Base-by-base conservation (phyloP, 2,888 invertebrate genomes). In the Chromoteleia sp. region DNA sequence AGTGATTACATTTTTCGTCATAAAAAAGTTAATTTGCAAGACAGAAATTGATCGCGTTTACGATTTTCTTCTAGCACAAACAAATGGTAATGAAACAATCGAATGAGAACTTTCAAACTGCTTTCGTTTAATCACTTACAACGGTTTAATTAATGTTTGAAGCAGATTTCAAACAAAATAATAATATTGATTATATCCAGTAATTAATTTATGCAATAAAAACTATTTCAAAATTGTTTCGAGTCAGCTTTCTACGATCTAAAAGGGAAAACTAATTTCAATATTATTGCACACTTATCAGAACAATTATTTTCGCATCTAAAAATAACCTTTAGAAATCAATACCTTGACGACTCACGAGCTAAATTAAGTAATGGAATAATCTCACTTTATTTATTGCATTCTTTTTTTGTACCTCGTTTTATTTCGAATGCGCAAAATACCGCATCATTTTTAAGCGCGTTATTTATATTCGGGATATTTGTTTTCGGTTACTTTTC, bases 401-500 rank as follows among this genome's bases (percentile, higher is more conserved):
- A 2, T 15, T 43, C 17, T 10, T 48, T 48, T n/a, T 12, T 33
- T 1, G 33, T 12, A 4, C 12, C 14, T 12, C 7, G 17, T 17
- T 48, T 30, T 30, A 61, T 61, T 30, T 36, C 8, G 36, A 65
- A 50, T 36, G 25, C n/a, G n/a, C 25, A 36, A 25, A 48, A 8
- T 63, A 29, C 21, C 30, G 8, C 39, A 8, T 12, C 30, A 45
- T 45, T 33, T 41, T 39, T 39, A 29, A 21, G 15, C 19, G 6
- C 43, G 45, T 56, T 68, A 45, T 45, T 30, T 36, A n/a, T 56
- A 12, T 33, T 30, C 14, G 12, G 30, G 30, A 48, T 58, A 58
- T 58, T 58, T 56, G 33, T 70, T 56, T 58, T 2, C 25, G 29
- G 2, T 30, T 29, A 43, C 36, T 48, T 70, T 58, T 29, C 48